Base-by-base conservation (phyloP, 2,113 vertebrate species). In the Ciconia boyciana region DNA sequence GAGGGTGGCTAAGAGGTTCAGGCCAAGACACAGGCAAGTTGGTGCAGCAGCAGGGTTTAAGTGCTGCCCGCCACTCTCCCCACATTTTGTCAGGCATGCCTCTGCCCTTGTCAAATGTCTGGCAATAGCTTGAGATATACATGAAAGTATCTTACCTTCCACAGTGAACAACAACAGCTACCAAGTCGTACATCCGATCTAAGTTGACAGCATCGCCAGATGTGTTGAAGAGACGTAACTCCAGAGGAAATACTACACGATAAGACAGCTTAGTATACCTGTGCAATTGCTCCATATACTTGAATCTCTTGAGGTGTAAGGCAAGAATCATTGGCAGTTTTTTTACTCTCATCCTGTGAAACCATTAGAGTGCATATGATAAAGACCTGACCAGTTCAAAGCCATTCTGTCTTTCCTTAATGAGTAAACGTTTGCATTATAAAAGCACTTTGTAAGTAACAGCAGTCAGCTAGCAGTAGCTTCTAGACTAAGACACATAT, bases 241-340 rank as follows among this genome's bases (percentile, higher is more conserved):
- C 99, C 77, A 99, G 98, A 2, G 99, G 99, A 96, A 99, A 99
- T 20, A 99, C 99, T 52, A 99, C 99, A 1, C 99, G 98, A 36
- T 99, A 99, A 25, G 99, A 99, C 54, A 99, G 98, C 97, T 99
- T 99, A 66, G 99, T 99, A 77, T 99, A 99, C 83, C 99, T 98
- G 96, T 99, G 99, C 52, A 99, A 93, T 89, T 99, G 99, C 95
- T 99, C 99, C 99, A 99, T 99, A 84, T 99, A 99, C 98, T 99
- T 99, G 94, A 99, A 99, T 86, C 99, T 98, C 97, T 99, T 99
- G 68, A 99, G 98, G 95, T 99, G 99, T n/a, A 99, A 98, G 6
- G 99, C 99, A 97, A 99, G 97, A 92, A 99, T 99, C 99, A 99
- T 99, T 20, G 99, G 99, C 87, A 99, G 98, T 95, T 99, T 99